These are phyloP conservation scores for Oreotragus oreotragus DNA, from an alignment of 2,113 vertebrate species.

Conservation along the genomic window DNA sequence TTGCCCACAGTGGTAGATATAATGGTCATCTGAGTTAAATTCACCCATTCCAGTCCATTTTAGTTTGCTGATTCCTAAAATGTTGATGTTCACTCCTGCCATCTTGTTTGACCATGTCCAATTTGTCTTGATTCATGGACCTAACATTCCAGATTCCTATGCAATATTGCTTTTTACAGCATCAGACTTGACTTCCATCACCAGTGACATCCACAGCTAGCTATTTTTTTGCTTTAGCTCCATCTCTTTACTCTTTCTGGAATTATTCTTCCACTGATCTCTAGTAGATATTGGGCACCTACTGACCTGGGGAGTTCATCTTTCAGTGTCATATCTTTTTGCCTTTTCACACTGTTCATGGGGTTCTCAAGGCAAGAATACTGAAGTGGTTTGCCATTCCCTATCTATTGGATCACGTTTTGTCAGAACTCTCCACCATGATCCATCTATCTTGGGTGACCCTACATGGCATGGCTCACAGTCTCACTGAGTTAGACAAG, in stretches of 20 bases:
- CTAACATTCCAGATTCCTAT: not conserved
- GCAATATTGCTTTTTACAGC: not conserved
- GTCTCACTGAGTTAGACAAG: not conserved
- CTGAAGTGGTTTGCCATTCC: not conserved
- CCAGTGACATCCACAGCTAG: not conserved
- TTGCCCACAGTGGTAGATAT: not conserved
- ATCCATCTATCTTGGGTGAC: fast-evolving
- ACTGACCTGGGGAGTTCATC: not conserved
- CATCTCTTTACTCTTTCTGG: not conserved
- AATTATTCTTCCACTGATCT: not conserved
- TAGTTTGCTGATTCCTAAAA: not conserved
- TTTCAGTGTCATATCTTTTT: not conserved
- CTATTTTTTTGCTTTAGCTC: not conserved
- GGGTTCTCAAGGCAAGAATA: not conserved
- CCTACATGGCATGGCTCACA: not conserved
- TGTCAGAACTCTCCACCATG: not conserved
- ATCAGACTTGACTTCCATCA: not conserved
- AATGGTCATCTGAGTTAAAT: not conserved
- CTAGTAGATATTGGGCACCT: not conserved
- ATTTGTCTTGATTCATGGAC: not conserved
- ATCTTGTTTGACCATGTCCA: not conserved
- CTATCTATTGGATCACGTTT: not conserved
- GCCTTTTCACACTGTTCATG: not conserved
- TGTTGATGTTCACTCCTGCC: not conserved
- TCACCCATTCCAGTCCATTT: not conserved